Percentiles rank a stretch among this genome's conserved stretches.
Conservation (phyloP, 2,888 invertebrate species). For the Protophormia terraenovae region DNA sequence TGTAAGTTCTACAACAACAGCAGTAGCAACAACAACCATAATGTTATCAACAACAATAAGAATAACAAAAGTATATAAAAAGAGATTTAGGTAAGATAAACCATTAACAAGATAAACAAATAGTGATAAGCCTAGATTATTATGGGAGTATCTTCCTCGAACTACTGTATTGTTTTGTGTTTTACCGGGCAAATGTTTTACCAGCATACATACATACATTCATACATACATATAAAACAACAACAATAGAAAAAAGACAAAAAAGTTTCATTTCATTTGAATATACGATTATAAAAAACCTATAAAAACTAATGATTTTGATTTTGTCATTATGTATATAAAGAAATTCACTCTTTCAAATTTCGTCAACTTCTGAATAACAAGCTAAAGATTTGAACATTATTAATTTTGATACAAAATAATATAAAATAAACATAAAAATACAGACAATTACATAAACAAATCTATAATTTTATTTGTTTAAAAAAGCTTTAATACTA, state of each 20-base stretch:
- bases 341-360: no score
- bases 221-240: background rate
- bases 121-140: conserved; percentile 50
- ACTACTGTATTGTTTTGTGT: conserved; percentile 20
- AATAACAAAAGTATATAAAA: conserved; percentile 26
- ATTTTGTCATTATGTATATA: background rate
- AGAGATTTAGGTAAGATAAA: conserved; percentile 57
- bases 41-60: background rate
- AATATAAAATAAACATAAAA: no score
- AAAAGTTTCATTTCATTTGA: background rate
- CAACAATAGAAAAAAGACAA: background rate
- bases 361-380: no score
- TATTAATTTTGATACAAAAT: no score
- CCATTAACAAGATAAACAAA: conserved; percentile 53
- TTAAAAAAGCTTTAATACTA: no score
- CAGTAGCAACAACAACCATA: background rate
- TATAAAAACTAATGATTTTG: conserved; percentile 3
- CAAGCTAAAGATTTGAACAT: no score
- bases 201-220: background rate
- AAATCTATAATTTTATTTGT: no score
- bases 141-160: conserved; percentile 37
- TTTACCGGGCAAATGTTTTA: background rate
- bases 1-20: conserved; percentile 29
- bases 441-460: no score
- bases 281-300: background rate